Percentiles rank a stretch among this genome's conserved stretches.
Conservation (phyloP, 2,797 vertebrate genomes). For the Iguana delicatissima region DNA sequence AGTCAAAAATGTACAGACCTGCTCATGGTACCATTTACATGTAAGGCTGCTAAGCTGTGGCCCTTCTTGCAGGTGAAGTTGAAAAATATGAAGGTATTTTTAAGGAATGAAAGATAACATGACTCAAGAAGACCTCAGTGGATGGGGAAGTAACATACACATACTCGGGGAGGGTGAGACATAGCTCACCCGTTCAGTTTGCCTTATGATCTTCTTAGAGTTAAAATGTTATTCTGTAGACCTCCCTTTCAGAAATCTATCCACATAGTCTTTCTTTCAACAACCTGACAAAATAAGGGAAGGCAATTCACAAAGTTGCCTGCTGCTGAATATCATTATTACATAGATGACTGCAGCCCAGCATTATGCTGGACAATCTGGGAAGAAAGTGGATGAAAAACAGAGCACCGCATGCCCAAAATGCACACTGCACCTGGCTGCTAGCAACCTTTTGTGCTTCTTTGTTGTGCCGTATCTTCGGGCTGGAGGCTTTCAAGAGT, state of each 20-base stretch:
- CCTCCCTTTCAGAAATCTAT: constrained; percentile 42
- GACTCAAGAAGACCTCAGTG: not conserved
- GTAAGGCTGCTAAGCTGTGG: not conserved
- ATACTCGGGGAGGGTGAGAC: too few species aligned
- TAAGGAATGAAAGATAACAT: not conserved
- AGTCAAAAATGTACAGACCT: not conserved
- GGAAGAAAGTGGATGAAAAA: constrained; percentile 64
- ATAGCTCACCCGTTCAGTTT: not conserved
- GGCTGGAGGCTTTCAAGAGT: constrained; percentile 73
- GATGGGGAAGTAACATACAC: not conserved
- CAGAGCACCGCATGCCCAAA: constrained; percentile 49
- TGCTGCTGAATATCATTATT: constrained; percentile 69
- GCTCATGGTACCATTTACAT: not conserved
- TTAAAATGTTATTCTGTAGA: constrained; percentile 18
- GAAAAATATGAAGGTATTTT: not conserved
- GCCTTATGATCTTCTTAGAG: constrained; percentile 21
- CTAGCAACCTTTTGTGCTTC: constrained; percentile 70
- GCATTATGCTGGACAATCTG: constrained; percentile 43
- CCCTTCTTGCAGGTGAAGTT: not conserved
- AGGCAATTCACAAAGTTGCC: constrained; percentile 52
- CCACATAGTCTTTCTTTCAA: constrained; percentile 57
- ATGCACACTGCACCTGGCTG: constrained; percentile 73
- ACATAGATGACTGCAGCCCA: constrained; percentile 48
- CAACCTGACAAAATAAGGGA: constrained; percentile 58
- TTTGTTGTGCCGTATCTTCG: constrained; percentile 72